phyloP scores from a whole-genome alignment of 2,888 invertebrate species.

The Nomada fucata region DNA sequence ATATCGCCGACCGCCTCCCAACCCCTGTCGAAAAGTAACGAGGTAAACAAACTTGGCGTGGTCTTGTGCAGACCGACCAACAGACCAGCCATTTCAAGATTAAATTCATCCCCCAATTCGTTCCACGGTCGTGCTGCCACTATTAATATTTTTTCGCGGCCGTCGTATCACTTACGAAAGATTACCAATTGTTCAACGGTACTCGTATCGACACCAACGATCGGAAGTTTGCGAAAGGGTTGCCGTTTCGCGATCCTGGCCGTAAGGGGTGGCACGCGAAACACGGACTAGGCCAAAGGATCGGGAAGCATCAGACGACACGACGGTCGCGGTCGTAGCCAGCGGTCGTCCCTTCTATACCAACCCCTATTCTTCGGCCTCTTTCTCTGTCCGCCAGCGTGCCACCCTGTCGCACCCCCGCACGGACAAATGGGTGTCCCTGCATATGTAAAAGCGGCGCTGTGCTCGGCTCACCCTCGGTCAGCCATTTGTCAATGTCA shows the following conservation, averaged over 20 bases:
- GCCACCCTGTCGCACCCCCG: slow-evolving; percentile 72
- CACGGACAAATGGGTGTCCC: slow-evolving; percentile 84
- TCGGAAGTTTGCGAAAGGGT: slow-evolving; percentile 1
- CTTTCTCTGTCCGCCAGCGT: slow-evolving; percentile 46
- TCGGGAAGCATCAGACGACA: slow-evolving; percentile 48
- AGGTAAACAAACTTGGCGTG: slow-evolving; percentile 47
- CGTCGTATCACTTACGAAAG: slow-evolving; percentile 42
- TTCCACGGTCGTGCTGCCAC: slow-evolving; percentile 29
- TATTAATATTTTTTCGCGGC: slow-evolving; percentile 39
- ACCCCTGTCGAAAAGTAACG: slow-evolving; percentile 41
- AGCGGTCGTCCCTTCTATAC: slow-evolving; percentile 33
- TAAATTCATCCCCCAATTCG: slow-evolving; percentile 60
- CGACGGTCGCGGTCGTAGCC: slow-evolving; percentile 59
- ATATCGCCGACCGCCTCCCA: slow-evolving; percentile 4
- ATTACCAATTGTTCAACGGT: slow-evolving; percentile 39
- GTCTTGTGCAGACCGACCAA: slow-evolving; percentile 7
- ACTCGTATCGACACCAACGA: slow-evolving; percentile 17
- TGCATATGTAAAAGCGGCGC: slow-evolving; percentile 84
- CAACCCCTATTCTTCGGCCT: slow-evolving; percentile 11
- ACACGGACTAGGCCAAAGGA: slow-evolving; percentile 71
- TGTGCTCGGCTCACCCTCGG: slow-evolving; percentile 84
- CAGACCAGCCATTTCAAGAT: slow-evolving; percentile 51
- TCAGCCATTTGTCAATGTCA: slow-evolving; percentile 84
- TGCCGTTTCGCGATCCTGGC: slow-evolving; percentile 42
- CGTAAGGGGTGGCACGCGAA: slow-evolving; percentile 44